Conservation (phyloP, 2,113 vertebrate species). For the Daubentonia madagascariensis region DNA sequence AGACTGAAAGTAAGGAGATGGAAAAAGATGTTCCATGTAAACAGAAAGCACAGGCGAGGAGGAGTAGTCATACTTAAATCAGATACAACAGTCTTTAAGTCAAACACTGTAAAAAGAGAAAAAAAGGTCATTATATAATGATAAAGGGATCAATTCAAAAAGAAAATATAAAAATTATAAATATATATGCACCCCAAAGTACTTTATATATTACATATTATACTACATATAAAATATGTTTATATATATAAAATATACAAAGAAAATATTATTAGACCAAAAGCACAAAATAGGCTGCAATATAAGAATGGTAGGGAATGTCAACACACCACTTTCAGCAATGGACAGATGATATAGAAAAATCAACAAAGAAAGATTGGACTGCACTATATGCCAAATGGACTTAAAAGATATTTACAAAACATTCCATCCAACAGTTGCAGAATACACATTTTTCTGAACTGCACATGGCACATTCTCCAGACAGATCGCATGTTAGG, state of each 20-base stretch:
- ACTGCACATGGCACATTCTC: background rate
- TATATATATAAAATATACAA: too few species aligned
- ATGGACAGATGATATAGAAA: too few species aligned
- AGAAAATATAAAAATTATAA: background rate
- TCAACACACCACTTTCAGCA: too few species aligned
- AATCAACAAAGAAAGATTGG: too few species aligned
- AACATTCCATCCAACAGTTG: background rate
- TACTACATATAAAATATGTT: too few species aligned
- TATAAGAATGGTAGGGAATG: too few species aligned
- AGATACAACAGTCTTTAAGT: background rate
- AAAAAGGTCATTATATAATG: background rate
- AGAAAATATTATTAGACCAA: too few species aligned
- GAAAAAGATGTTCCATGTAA: too few species aligned
- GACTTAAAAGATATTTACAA: background rate
- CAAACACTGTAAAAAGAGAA: background rate
- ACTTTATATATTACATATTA: background rate
- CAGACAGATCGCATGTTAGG: background rate
- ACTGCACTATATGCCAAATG: background rate
- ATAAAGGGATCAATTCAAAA: background rate
- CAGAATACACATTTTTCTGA: background rate
- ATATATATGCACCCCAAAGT: background rate
- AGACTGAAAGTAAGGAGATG: too few species aligned
- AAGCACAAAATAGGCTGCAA: too few species aligned
- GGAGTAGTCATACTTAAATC: background rate
- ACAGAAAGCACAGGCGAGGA: background rate